These are phyloP conservation scores for Phorcus lineatus DNA, from an alignment of 2,888 invertebrate genomes.

Conservation along the genomic window DNA sequence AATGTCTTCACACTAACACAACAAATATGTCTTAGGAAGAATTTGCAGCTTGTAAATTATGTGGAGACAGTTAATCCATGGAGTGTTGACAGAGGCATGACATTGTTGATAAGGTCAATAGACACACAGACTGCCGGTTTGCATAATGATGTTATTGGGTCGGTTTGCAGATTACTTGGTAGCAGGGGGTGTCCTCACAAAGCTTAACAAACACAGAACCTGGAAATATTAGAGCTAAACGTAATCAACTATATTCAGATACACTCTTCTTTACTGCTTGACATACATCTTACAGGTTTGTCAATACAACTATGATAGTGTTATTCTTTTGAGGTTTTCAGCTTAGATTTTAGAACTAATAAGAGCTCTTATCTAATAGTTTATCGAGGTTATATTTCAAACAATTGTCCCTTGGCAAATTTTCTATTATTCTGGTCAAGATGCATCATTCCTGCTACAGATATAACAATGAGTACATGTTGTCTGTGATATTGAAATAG, in stretches of 20 bases:
- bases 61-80: background rate
- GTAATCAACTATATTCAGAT: background rate
- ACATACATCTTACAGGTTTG: background rate
- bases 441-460: too few relatives aligned
- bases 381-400: too few relatives aligned
- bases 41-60: background rate
- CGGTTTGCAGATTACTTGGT: background rate
- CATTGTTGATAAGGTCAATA: constrained; percentile 6
- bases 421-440: too few relatives aligned
- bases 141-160: background rate
- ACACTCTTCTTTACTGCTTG: constrained; percentile 33
- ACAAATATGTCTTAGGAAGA: background rate
- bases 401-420: too few relatives aligned
- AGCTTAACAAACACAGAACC: background rate
- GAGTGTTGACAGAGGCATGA: background rate
- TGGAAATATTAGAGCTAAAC: background rate
- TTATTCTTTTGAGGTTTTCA: background rate
- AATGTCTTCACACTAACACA: background rate
- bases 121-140: constrained; percentile 1
- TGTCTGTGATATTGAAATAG: too few relatives aligned
- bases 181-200: background rate
- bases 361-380: too few relatives aligned
- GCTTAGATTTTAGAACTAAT: too few relatives aligned
- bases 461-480: too few relatives aligned
- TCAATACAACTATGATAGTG: background rate